These are phyloP conservation scores for Epinephelus malabaricus DNA, from an alignment of 2,797 vertebrate species.

Conservation along the genomic window DNA sequence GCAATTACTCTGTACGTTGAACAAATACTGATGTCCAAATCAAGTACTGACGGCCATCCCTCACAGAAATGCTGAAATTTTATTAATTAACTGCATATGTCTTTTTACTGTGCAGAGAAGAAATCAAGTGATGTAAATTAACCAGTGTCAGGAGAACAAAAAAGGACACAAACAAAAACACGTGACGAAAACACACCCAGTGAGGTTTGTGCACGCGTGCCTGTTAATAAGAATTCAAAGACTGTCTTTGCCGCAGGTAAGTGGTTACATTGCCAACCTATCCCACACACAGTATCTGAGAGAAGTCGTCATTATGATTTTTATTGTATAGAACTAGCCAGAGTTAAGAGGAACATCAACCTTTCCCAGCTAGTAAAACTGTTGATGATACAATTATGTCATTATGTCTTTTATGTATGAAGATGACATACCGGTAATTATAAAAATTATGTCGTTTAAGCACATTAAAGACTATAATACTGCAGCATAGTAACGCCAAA, in stretches of 20 bases:
- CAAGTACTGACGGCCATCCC: too few relatives aligned
- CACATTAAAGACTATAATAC: conserved; percentile 13
- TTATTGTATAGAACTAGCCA: background rate
- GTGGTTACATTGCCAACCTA: background rate
- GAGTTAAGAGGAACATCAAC: conserved; percentile 3
- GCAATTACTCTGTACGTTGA: too few relatives aligned
- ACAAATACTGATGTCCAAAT: too few relatives aligned
- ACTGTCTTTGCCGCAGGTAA: background rate
- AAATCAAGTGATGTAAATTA: background rate
- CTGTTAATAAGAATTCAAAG: conserved; percentile 4
- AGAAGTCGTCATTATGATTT: background rate
- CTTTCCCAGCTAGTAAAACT: conserved; percentile 14
- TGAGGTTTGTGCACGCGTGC: background rate
- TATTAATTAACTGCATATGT: background rate
- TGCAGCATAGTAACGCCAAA: conserved; percentile 13
- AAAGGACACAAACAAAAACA: background rate
- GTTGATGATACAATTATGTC: conserved; percentile 44
- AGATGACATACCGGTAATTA: conserved; percentile 32
- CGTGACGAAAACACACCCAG: background rate
- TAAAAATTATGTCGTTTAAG: conserved; percentile 14
- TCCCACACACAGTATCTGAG: background rate
- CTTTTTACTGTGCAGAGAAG: background rate
- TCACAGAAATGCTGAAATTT: background rate
- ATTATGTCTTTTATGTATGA: conserved; percentile 43
- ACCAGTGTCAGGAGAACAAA: background rate